A percentile compares a stretch with the other conserved stretches of the same genome.
Evolutionary conservation across 23 tunicate genomes (phyloP).

Genomic region (Ascidia mentula): DNA sequence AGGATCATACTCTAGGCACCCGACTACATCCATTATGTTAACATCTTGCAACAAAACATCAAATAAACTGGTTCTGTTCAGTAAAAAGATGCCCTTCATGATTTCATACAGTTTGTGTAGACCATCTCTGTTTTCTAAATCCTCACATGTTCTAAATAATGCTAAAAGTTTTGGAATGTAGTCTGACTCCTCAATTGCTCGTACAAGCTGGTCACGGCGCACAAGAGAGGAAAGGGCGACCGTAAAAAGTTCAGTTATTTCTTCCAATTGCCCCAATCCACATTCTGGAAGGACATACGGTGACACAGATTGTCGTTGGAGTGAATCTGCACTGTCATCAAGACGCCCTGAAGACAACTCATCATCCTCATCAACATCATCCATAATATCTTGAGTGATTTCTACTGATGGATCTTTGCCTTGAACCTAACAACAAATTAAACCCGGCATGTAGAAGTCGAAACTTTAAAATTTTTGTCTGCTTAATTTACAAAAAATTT

Average conservation of each 20-base stretch:
- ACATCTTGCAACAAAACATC: slow-evolving; percentile 71
- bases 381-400: slow-evolving; percentile 85
- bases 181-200: slow-evolving; percentile 74
- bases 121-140: slow-evolving; percentile 68
- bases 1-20: slow-evolving; percentile 90
- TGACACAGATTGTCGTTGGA: slow-evolving; percentile 45
- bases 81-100: slow-evolving; percentile 68
- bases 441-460: too few species aligned
- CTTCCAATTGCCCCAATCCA: slow-evolving; percentile 75
- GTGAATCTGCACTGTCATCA: slow-evolving; percentile 47
- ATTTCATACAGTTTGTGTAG: slow-evolving; percentile 77
- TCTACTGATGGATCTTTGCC: slow-evolving; percentile 96
- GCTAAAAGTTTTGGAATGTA: slow-evolving; percentile 82
- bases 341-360: slow-evolving; percentile 35
- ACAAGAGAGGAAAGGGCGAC: slow-evolving; percentile 51
- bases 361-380: slow-evolving; percentile 80
- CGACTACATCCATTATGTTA: slow-evolving; percentile 80
- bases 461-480: too few species aligned
- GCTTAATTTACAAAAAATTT: too few species aligned
- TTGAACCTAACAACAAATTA: slow-evolving; percentile 59
- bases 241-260: slow-evolving; percentile 62
- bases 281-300: slow-evolving; percentile 84
- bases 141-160: slow-evolving; percentile 77
- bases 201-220: slow-evolving; percentile 84
- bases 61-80: slow-evolving; percentile 71